These are phyloP conservation scores for Fragariocoptes setiger DNA, from an alignment of 1,140 invertebrate genomes.

Conservation along the genomic window DNA sequence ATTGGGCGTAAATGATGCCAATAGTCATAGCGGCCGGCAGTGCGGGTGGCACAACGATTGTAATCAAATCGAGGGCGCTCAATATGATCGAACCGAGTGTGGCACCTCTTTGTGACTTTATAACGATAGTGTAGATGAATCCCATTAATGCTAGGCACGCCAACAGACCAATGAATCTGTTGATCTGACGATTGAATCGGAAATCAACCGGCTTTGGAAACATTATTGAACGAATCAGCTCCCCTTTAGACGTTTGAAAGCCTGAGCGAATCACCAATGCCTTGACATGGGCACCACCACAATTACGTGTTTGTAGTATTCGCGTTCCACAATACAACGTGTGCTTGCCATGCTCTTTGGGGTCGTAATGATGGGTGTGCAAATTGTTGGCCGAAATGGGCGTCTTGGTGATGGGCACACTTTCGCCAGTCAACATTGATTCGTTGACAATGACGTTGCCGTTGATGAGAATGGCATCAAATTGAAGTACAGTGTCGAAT, in stretches of 20 bases:
- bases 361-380: slow-evolving; percentile 15
- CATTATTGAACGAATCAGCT: slow-evolving; percentile 26
- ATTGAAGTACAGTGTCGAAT: slow-evolving; percentile 47
- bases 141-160: slow-evolving; percentile 20
- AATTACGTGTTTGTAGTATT: slow-evolving; percentile 64
- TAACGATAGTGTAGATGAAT: slow-evolving; percentile 10
- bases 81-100: slow-evolving; percentile 15
- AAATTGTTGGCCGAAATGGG: slow-evolving; percentile 19
- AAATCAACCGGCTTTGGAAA: slow-evolving; percentile 27
- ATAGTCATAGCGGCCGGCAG: slow-evolving; percentile 76
- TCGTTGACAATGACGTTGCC: slow-evolving; percentile 76
- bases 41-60: slow-evolving; percentile 74
- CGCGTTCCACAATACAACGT: slow-evolving; percentile 75
- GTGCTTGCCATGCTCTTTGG: slow-evolving; percentile 43
- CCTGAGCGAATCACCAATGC: slow-evolving; percentile 23
- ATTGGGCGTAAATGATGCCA: slow-evolving; percentile 49
- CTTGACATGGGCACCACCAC: slow-evolving; percentile 20
- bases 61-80: slow-evolving; percentile 50
- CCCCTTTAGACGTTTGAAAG: slow-evolving; percentile 26
- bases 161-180: slow-evolving; percentile 20
- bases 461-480: slow-evolving; percentile 55
- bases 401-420: slow-evolving; percentile 29
- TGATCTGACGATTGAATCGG: slow-evolving; percentile 25
- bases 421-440: slow-evolving; percentile 27
- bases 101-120: slow-evolving; percentile 13